Conservation (phyloP, 2,888 invertebrate species). For the Sarcophaga rosellei region DNA sequence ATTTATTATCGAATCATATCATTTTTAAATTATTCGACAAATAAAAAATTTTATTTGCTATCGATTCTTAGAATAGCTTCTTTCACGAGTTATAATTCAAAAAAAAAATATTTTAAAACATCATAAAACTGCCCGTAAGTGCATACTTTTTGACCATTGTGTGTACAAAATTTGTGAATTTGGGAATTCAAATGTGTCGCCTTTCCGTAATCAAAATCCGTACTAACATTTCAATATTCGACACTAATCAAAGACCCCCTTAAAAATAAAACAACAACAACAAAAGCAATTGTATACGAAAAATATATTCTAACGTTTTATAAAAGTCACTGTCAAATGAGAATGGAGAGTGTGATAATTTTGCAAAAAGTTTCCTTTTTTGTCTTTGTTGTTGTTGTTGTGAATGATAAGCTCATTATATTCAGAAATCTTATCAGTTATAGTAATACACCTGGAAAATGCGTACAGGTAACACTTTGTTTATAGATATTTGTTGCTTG, state of each 20-base stretch:
- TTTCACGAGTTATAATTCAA: no score
- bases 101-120: neutral
- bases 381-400: neutral
- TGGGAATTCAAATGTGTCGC: neutral
- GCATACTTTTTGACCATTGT: neutral
- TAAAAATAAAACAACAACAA: slow-evolving; percentile 14
- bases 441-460: slow-evolving; percentile 7
- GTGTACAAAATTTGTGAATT: neutral
- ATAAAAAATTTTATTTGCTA: no score
- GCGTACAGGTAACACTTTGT: neutral
- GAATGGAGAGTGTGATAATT: slow-evolving; percentile 27
- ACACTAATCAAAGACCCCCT: slow-evolving; percentile 29
- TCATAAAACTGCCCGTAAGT: neutral
- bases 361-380: slow-evolving; percentile 12
- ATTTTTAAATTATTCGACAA: no score
- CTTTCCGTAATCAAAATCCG: neutral
- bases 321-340: neutral
- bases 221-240: slow-evolving; percentile 27
- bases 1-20: no score
- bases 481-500: neutral
- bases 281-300: neutral
- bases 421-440: slow-evolving; percentile 39
- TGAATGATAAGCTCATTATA: neutral
- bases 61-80: no score
- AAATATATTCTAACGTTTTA: neutral